A percentile compares a stretch with the other conserved stretches of the same genome.
These are phyloP conservation scores for Poeciliopsis presidionis DNA, from an alignment of 2,797 vertebrate genomes.

Conservation along the genomic window DNA sequence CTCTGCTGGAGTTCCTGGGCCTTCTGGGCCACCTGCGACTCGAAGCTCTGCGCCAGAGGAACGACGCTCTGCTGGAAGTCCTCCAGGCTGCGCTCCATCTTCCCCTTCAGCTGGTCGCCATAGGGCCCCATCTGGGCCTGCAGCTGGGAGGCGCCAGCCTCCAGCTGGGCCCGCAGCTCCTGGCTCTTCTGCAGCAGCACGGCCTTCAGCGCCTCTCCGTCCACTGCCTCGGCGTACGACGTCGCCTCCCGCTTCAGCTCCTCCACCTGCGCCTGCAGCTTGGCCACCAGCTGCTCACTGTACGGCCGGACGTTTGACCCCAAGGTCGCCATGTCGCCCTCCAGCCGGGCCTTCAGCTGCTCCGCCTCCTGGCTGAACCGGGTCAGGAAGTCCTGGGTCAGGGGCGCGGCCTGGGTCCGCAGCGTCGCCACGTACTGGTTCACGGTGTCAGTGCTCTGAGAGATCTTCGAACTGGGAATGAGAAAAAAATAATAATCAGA, in stretches of 20 bases:
- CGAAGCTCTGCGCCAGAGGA: conserved; percentile 65
- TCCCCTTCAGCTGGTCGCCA: conserved; percentile 72
- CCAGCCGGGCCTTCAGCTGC: conserved; percentile 68
- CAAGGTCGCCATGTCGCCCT: conserved; percentile 60
- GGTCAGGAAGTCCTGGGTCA: conserved; percentile 68
- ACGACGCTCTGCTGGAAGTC: conserved; percentile 71
- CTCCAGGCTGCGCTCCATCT: conserved; percentile 75
- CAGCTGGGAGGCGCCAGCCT: conserved; percentile 41
- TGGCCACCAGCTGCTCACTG: conserved; percentile 47
- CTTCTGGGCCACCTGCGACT: conserved; percentile 68
- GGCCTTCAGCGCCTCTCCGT: conserved; percentile 68
- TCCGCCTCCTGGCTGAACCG: conserved; percentile 70
- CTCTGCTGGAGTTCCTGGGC: conserved; percentile 73
- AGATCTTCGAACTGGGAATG: conserved; percentile 63
- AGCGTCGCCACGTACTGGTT: conserved; percentile 55
- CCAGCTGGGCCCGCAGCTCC: conserved; percentile 70
- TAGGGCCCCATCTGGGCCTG: conserved; percentile 70
- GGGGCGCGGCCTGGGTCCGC: conserved; percentile 59
- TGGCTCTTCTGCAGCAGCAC: conserved; percentile 72
- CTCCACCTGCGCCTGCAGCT: conserved; percentile 67
- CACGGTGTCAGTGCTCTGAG: conserved; percentile 64
- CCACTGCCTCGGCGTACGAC: conserved; percentile 57
- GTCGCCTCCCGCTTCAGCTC: conserved; percentile 61
- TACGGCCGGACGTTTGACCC: conserved; percentile 61
- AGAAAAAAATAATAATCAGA: background rate